Conservation (phyloP, 2,888 invertebrate genomes). For the Heterodera filipjevi region DNA sequence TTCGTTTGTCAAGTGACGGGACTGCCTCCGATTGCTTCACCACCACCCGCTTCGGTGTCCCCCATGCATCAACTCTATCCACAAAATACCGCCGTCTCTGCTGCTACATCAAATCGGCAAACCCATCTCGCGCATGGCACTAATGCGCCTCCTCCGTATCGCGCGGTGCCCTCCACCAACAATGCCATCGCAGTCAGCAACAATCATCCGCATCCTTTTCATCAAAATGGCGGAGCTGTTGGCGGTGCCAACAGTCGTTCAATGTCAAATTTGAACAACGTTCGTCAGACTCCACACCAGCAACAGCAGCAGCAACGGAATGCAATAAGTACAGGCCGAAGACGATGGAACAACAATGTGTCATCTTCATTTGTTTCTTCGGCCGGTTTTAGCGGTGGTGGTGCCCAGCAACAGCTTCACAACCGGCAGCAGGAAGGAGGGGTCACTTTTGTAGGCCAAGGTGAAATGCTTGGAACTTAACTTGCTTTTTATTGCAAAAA, state of each 20-base stretch:
- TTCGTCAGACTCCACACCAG: slow-evolving; percentile 4
- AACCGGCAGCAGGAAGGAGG: not conserved
- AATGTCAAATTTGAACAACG: slow-evolving; percentile 48
- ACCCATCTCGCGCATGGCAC: not conserved
- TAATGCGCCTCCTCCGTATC: not conserved
- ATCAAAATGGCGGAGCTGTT: slow-evolving; percentile 7
- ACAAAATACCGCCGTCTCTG: not conserved
- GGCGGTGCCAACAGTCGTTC: slow-evolving; percentile 40
- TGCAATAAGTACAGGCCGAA: not conserved
- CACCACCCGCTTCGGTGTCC: not conserved
- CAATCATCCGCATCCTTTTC: not conserved
- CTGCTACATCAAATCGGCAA: not conserved
- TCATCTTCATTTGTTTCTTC: not conserved
- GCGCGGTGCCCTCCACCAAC: slow-evolving; percentile 17
- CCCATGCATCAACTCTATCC: slow-evolving; percentile 10
- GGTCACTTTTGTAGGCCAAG: not conserved
- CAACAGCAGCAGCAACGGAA: slow-evolving; percentile 36
- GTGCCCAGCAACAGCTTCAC: not conserved
- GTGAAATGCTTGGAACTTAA: not conserved
- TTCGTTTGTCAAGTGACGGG: not conserved
- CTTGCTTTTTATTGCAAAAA: not conserved
- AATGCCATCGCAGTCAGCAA: slow-evolving; percentile 22
- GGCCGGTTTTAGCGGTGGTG: not conserved
- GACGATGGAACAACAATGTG: slow-evolving; percentile 28
- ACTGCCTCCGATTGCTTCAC: slow-evolving; percentile 10